These are phyloP conservation scores for Sebastes steindachneri DNA, from an alignment of 2,797 vertebrate genomes.

Conservation along the genomic window DNA sequence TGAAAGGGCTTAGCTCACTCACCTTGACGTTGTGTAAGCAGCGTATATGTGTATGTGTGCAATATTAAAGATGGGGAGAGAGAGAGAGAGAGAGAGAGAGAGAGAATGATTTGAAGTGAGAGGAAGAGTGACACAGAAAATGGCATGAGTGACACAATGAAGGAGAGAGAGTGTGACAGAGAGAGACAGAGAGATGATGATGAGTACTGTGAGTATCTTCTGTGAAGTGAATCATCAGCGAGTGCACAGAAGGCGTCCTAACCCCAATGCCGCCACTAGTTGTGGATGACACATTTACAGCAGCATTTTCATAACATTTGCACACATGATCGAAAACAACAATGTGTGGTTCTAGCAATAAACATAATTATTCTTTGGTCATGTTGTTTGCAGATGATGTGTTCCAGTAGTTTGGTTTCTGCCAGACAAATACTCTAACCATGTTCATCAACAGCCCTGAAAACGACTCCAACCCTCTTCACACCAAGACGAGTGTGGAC, in stretches of 20 bases:
- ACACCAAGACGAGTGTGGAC: slow-evolving; percentile 23
- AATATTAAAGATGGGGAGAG: background rate
- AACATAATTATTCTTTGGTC: background rate
- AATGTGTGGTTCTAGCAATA: background rate
- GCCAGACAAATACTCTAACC: background rate
- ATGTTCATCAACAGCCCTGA: slow-evolving; percentile 10
- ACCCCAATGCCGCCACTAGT: slow-evolving; percentile 15
- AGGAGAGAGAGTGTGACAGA: slow-evolving; percentile 21
- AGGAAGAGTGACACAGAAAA: slow-evolving; percentile 40
- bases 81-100: background rate
- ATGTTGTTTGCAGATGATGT: slow-evolving; percentile 11
- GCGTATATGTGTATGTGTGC: background rate
- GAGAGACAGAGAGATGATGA: slow-evolving; percentile 38
- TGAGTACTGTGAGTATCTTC: slow-evolving; percentile 22
- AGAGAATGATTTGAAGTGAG: slow-evolving; percentile 52
- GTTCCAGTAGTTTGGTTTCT: background rate
- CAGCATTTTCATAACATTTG: slow-evolving; percentile 11
- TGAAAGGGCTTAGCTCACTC: slow-evolving; percentile 76
- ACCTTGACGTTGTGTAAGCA: slow-evolving; percentile 64
- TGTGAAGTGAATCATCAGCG: slow-evolving; percentile 54
- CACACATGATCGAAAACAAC: background rate
- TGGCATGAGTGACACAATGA: slow-evolving; percentile 29
- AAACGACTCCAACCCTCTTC: slow-evolving; percentile 27
- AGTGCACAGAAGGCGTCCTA: slow-evolving; percentile 47
- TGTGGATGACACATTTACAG: slow-evolving; percentile 40